These are phyloP conservation scores for Candidula unifasciata DNA, from an alignment of 2,888 invertebrate species.

Conservation along the genomic window DNA sequence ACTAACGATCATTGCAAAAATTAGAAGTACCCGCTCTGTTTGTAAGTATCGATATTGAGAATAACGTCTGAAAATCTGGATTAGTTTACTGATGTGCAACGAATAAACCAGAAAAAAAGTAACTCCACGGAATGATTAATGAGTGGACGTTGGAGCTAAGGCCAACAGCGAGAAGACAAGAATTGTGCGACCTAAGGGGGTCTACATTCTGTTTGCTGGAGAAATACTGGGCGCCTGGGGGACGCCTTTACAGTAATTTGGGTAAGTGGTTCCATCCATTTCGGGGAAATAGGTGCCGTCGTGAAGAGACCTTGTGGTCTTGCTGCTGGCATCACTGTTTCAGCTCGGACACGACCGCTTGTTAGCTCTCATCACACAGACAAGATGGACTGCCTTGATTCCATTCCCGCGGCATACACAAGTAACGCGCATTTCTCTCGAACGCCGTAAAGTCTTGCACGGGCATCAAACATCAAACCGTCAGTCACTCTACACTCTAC, in stretches of 20 bases:
- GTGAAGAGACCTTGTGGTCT: not conserved
- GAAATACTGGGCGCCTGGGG: constrained; percentile 9
- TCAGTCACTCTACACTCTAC: no score
- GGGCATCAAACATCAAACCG: no score
- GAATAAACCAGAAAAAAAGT: no score
- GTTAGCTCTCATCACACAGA: not conserved
- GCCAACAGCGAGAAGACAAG: not conserved
- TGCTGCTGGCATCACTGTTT: not conserved
- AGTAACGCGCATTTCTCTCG: no score
- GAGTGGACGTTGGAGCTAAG: not conserved
- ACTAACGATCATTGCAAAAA: no score
- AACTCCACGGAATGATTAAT: constrained; percentile 16
- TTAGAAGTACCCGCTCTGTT: no score
- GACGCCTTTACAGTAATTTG: constrained; percentile 9
- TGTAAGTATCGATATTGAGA: no score
- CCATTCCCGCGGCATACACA: no score
- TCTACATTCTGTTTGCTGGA: not conserved
- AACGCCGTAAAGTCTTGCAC: no score
- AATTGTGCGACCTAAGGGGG: constrained; percentile 1
- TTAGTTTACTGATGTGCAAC: no score
- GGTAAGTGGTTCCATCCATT: constrained; percentile 39
- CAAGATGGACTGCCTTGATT: not conserved
- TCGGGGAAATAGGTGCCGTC: not conserved
- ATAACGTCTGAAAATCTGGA: no score
- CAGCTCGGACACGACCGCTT: not conserved